phyloP scores from a whole-genome alignment of 2,113 vertebrate genomes.

The Ahaetulla prasina region DNA sequence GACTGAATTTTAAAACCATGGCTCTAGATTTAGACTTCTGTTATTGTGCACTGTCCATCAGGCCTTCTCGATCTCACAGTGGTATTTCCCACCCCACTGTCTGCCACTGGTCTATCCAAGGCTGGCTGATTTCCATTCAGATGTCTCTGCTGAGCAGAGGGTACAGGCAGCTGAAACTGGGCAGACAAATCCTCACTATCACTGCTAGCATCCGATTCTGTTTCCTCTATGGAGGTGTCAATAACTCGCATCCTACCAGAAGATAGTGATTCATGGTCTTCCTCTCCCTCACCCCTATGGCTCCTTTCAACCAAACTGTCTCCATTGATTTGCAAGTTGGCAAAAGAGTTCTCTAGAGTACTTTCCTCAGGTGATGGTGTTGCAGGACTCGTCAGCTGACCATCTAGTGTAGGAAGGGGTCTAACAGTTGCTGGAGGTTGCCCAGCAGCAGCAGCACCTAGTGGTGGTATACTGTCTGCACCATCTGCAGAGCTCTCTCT shows the following conservation, averaged over 20 bases:
- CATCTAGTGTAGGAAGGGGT: conserved; percentile 78
- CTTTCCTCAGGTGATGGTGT: conserved; percentile 67
- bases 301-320: conserved; percentile 77
- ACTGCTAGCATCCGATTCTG: conserved; percentile 79
- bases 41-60: conserved; percentile 93
- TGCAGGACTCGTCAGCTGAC: conserved; percentile 70
- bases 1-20: conserved; percentile 42
- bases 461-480: conserved; percentile 73
- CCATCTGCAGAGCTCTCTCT: conserved; percentile 86
- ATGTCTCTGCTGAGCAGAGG: conserved; percentile 76
- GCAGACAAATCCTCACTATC: conserved; percentile 74
- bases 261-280: conserved; percentile 74
- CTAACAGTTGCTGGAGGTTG: conserved; percentile 66
- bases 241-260: conserved; percentile 77
- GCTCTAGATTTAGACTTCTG: conserved; percentile 82
- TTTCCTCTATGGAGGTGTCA: conserved; percentile 79
- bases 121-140: conserved; percentile 67
- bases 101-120: conserved; percentile 68
- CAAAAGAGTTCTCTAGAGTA: conserved; percentile 81
- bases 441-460: conserved; percentile 64
- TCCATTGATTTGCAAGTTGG: conserved; percentile 82
- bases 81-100: conserved; percentile 63
- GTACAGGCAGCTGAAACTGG: conserved; percentile 43
- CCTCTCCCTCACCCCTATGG: conserved; percentile 82
- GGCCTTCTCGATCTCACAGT: conserved; percentile 83